Percentiles rank a stretch among this genome's conserved stretches.
These are phyloP conservation scores for Babyrousa celebensis DNA, from an alignment of 2,797 vertebrate species.

Conservation along the genomic window DNA sequence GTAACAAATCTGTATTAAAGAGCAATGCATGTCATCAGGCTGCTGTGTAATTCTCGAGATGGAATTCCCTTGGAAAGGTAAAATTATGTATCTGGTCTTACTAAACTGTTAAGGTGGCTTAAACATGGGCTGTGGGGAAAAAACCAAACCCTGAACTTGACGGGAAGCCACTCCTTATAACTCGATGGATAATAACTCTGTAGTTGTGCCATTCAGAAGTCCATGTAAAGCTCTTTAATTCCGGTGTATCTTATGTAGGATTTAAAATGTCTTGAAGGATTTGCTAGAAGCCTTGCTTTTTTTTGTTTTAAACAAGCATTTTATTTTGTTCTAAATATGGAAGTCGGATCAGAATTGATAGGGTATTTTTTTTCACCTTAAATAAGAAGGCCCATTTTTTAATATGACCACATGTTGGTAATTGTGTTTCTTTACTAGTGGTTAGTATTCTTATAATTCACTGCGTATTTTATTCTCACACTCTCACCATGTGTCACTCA, in stretches of 20 bases:
- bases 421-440: neutral
- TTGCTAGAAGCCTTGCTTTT: constrained; percentile 69
- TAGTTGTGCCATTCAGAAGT: neutral
- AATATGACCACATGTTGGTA: neutral
- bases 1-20: constrained; percentile 23
- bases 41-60: neutral
- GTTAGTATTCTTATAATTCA: neutral
- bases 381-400: constrained; percentile 63
- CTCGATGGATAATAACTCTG: constrained; percentile 61
- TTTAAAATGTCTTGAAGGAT: constrained; percentile 72
- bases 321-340: constrained; percentile 67
- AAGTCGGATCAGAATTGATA: constrained; percentile 51
- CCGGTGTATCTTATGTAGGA: constrained; percentile 47
- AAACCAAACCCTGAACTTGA: neutral
- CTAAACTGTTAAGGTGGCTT: neutral
- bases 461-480: constrained; percentile 32
- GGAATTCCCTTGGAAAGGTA: constrained; percentile 52
- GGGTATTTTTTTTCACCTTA: neutral
- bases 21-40: neutral
- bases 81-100: neutral
- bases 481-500: neutral
- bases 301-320: constrained; percentile 68
- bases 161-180: neutral
- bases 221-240: constrained; percentile 76
- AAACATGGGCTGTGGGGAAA: neutral